These are phyloP conservation scores for Drosophila putrida DNA, from an alignment of 2,888 invertebrate genomes.

Conservation along the genomic window DNA sequence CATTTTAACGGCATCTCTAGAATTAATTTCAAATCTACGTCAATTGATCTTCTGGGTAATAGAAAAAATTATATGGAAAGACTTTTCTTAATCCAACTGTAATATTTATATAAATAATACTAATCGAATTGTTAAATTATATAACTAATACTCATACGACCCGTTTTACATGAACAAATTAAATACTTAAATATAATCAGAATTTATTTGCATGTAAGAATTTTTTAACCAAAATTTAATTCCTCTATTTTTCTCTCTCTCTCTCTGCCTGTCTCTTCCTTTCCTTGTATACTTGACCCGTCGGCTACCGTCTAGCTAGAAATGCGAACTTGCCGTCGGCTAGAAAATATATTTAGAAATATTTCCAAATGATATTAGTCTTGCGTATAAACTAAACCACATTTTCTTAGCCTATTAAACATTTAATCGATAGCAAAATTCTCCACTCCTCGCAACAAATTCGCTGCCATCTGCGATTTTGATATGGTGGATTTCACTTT, in stretches of 20 bases:
- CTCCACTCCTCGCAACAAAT: slow-evolving; percentile 2
- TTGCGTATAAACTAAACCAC: neutral
- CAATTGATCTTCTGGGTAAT: slow-evolving; percentile 35
- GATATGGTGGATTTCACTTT: slow-evolving; percentile 11
- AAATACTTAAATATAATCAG: neutral
- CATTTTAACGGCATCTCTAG: slow-evolving; percentile 30
- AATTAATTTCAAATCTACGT: slow-evolving; percentile 29
- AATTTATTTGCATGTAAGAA: neutral
- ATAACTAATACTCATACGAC: slow-evolving; percentile 4
- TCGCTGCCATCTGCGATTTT: slow-evolving; percentile 54
- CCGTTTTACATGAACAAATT: neutral
- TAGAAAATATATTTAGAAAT: neutral
- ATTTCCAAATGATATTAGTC: neutral
- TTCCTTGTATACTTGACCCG: neutral
- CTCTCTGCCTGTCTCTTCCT: neutral
- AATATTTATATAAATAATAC: too few relatives aligned
- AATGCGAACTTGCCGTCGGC: slow-evolving; percentile 17
- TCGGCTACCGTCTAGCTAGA: neutral
- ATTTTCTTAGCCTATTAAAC: neutral
- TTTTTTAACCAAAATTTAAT: neutral
- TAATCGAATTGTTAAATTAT: neutral
- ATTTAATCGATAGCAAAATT: slow-evolving; percentile 1
- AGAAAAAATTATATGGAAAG: neutral
- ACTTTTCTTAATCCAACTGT: neutral
- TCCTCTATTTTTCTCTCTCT: neutral